Base-by-base conservation (phyloP, 2,113 vertebrate genomes). In the Mesocricetus auratus region DNA sequence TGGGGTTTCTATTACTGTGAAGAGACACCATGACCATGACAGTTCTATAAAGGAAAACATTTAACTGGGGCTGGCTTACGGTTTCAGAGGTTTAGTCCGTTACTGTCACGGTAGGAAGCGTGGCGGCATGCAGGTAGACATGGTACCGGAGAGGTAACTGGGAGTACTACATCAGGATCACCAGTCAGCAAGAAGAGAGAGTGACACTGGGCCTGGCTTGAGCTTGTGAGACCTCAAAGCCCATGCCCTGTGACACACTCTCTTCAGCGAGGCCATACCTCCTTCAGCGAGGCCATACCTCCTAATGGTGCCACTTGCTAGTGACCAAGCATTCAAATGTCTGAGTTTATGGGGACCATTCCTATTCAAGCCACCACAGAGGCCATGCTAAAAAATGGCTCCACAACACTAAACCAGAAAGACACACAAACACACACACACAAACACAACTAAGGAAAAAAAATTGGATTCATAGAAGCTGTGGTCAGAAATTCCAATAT, bases 401-500 rank as follows among this genome's bases (percentile, higher is more conserved):
- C 39, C 29, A 33, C 5, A 7, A 50, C 89, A 93, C 45, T 13
- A 88, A 26, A 74, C 13, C 56, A 69, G 77, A 75, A 69, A 92
- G 45, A 17, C n/a, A 86, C 29, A 62, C 24, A 26, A 22, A 62
- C 60, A 62, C 6, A 60, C 6, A 22, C 60, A 62, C 60, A 62
- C 24, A 62, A 22, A 62, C 22, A 62, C 1, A 62, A 62, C 31
- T 50, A 92, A 95, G 53, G 39, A 93, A 78, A 91, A 85, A 91
- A 85, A 26, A 79, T 56, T 45, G 29, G 2, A 81, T n/a, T 89
- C 53, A 82, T 45, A 53, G 19, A 91, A 81, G 15, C 94, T 81
- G 93, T 69, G n/a, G 13, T 50, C 73, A 66, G 39, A 94, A 94
- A 60, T 75, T 58, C 71, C n/a, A 94, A 24, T 42, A 88, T 29